Conservation (phyloP, 2,113 vertebrate species). For the Apaloderma vittatum region DNA sequence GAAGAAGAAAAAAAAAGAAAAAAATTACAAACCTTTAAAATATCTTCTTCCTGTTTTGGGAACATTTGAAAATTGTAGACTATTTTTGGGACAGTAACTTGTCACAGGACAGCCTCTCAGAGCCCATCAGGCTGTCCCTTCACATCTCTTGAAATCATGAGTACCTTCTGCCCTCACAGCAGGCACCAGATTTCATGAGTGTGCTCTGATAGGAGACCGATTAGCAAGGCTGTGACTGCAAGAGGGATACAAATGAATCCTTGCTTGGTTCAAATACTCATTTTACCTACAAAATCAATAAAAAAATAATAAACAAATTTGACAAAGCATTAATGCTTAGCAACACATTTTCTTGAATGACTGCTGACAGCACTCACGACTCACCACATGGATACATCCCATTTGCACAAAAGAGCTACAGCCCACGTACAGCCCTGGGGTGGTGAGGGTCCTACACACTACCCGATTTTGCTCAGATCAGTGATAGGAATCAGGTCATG, state of each 20-base stretch:
- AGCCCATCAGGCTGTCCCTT: background rate
- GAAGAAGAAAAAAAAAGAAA: background rate
- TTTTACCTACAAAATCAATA: background rate
- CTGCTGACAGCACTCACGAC: background rate
- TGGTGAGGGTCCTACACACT: fast-evolving
- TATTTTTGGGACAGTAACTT: background rate
- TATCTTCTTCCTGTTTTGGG: background rate
- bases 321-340: background rate
- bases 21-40: background rate
- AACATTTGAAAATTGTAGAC: background rate
- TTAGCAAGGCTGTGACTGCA: background rate
- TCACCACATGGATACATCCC: fast-evolving
- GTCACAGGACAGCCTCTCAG: background rate
- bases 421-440: fast-evolving
- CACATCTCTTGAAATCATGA: fast-evolving
- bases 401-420: background rate
- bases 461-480: background rate
- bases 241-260: background rate
- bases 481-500: background rate
- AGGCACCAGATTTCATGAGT: background rate
- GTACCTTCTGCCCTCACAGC: background rate
- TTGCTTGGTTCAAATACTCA: background rate
- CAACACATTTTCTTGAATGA: background rate
- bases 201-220: background rate
- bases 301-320: background rate